phyloP scores from a whole-genome alignment of 2,888 invertebrate species.

The Incurvaria masculella region DNA sequence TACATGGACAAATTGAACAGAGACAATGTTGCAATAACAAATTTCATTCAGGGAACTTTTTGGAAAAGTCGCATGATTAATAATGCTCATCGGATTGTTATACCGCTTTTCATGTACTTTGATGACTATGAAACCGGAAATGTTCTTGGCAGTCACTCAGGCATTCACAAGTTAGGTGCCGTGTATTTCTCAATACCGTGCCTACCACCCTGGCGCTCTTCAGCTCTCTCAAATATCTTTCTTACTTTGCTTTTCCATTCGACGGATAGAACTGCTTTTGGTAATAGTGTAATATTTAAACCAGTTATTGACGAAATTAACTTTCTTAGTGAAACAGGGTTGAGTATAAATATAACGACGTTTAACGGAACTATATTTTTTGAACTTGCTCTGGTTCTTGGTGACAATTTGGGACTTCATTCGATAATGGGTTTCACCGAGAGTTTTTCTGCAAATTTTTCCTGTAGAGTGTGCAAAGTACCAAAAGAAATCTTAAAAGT shows the following conservation, averaged over 20 bases:
- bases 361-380: conserved; percentile 9
- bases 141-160: conserved; percentile 10
- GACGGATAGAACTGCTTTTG: conserved; percentile 8
- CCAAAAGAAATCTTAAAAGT: conserved; percentile 5
- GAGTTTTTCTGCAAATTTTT: conserved; percentile 11
- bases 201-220: conserved; percentile 7
- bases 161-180: conserved; percentile 14
- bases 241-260: conserved; percentile 6
- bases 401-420: conserved; percentile 15
- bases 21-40: neutral
- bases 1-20: conserved; percentile 1
- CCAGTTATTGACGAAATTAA: conserved; percentile 5
- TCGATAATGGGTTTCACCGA: conserved; percentile 13
- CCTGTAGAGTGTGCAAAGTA: conserved; percentile 6
- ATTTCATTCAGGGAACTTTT: conserved; percentile 3
- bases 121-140: conserved; percentile 14
- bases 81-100: neutral
- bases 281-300: conserved; percentile 7
- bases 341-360: neutral
- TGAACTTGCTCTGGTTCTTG: conserved; percentile 12
- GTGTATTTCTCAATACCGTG: conserved; percentile 10
- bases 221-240: conserved; percentile 9
- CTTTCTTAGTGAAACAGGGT: conserved; percentile 4
- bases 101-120: conserved; percentile 11
- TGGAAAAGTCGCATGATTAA: conserved; percentile 1